Percentiles rank a stretch among this genome's conserved stretches.
Evolutionary conservation across 2,888 invertebrate genomes (phyloP).

Genomic region (Trichopoda pennipes): DNA sequence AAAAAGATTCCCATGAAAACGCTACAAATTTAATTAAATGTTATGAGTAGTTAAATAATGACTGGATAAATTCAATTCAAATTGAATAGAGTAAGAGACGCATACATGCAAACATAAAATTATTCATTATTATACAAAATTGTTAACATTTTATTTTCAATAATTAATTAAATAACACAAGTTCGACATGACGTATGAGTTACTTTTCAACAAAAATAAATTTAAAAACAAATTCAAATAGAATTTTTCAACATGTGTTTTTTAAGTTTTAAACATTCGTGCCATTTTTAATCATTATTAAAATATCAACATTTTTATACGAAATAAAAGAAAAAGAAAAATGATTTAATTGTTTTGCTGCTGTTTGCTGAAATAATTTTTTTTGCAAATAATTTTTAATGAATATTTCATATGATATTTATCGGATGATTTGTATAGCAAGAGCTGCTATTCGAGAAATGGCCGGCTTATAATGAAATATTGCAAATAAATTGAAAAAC

Average conservation of each 20-base stretch:
- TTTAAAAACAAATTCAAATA: neutral
- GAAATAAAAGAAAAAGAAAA: conserved; percentile 16
- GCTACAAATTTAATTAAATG: conserved; percentile 33
- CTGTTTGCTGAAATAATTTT: conserved; percentile 29
- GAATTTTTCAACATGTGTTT: conserved; percentile 30
- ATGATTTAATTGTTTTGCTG: conserved; percentile 33
- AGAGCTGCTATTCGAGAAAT: neutral
- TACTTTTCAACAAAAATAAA: conserved; percentile 18
- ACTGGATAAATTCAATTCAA: neutral
- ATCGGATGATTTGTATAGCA: neutral
- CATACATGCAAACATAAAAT: neutral
- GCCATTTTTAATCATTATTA: conserved; percentile 13
- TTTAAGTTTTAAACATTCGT: conserved; percentile 10
- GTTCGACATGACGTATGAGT: conserved; percentile 29
- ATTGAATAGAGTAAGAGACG: neutral
- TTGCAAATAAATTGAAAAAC: neutral
- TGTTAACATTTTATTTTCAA: conserved; percentile 19
- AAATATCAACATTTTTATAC: neutral
- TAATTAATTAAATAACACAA: conserved; percentile 40
- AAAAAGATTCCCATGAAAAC: conserved; percentile 29
- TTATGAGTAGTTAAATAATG: neutral
- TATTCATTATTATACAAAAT: conserved; percentile 13
- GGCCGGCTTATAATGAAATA: neutral
- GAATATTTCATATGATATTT: conserved; percentile 24
- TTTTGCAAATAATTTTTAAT: conserved; percentile 20